These are phyloP conservation scores for Rallus crepitans DNA, from an alignment of 2,797 vertebrate species.

Conservation along the genomic window DNA sequence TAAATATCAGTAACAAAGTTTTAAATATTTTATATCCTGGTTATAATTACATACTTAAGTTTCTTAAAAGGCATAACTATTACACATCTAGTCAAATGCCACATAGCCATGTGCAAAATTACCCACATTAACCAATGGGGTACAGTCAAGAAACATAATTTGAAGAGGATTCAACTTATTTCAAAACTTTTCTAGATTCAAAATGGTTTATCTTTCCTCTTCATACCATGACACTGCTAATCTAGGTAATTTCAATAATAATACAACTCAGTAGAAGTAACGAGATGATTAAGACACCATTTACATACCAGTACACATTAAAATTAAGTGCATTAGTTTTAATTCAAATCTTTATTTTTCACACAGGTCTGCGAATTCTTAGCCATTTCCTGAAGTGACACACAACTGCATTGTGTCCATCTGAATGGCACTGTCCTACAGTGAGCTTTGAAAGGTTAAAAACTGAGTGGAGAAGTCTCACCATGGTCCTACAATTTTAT, in stretches of 20 bases:
- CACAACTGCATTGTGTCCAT: background rate
- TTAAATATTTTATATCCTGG: background rate
- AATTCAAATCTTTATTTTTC: background rate
- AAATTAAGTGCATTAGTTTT: background rate
- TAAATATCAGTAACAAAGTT: background rate
- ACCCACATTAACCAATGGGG: background rate
- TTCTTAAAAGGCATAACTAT: background rate
- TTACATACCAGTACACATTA: background rate
- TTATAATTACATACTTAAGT: background rate
- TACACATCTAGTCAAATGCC: background rate
- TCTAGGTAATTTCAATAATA: background rate
- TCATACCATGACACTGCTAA: background rate
- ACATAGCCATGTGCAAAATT: background rate
- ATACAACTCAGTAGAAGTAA: background rate
- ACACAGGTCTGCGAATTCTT: background rate
- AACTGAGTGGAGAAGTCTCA: background rate
- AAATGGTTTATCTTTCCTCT: background rate
- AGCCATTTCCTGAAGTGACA: background rate
- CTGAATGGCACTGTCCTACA: background rate
- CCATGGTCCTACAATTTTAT: background rate
- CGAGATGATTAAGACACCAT: background rate
- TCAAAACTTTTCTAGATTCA: background rate
- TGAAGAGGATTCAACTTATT: background rate
- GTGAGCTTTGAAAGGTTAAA: background rate
- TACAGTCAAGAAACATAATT: background rate